phyloP scores from a whole-genome alignment of 2,888 invertebrate genomes.

The Saturnia pavonia region DNA sequence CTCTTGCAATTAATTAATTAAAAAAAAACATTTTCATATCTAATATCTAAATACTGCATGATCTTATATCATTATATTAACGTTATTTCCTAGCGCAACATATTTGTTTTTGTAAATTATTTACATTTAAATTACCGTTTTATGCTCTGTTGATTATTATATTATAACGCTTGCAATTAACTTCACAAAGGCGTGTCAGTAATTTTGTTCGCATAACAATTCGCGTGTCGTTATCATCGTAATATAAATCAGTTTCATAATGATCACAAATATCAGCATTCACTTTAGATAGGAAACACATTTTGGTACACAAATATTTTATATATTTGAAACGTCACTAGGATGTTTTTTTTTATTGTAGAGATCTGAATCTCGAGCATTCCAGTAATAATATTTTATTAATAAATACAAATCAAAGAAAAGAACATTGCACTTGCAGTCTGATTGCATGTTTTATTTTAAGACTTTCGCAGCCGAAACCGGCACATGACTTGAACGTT shows the following conservation, averaged over 20 bases:
- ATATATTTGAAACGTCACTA: background rate
- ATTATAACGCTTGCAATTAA: constrained; percentile 13
- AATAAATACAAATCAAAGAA: no score
- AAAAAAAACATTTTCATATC: no score
- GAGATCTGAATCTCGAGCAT: no score
- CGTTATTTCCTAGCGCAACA: background rate
- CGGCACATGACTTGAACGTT: no score
- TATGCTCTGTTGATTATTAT: constrained; percentile 13
- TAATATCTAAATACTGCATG: background rate
- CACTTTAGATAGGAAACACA: background rate
- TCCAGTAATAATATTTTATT: no score
- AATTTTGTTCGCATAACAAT: constrained; percentile 25
- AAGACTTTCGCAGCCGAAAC: no score
- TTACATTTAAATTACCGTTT: constrained; percentile 14
- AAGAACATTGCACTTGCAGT: no score
- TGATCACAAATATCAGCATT: background rate
- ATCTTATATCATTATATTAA: background rate
- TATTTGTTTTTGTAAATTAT: background rate
- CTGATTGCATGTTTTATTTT: no score
- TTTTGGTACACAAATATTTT: background rate
- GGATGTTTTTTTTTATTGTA: no score
- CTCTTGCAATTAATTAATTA: no score
- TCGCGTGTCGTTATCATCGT: constrained; percentile 27
- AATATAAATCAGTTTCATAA: constrained; percentile 25
- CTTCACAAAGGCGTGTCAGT: constrained; percentile 22